phyloP scores from a whole-genome alignment of 2,888 invertebrate species.

The Ormyrus labotus region DNA sequence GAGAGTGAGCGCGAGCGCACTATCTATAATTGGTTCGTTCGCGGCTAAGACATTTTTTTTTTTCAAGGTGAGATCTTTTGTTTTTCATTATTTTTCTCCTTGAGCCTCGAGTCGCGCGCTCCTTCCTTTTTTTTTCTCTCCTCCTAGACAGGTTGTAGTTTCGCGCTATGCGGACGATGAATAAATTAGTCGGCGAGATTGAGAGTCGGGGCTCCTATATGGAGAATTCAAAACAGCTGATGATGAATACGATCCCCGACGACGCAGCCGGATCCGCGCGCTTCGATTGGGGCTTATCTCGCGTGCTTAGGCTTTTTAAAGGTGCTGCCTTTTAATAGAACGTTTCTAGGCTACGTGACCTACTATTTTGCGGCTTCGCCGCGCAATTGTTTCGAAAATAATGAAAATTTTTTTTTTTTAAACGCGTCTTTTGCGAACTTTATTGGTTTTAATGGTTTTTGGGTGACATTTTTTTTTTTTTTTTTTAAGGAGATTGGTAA shows the following conservation, averaged over 20 bases:
- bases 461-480: too few relatives aligned
- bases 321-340: constrained; percentile 33
- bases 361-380: constrained; percentile 10
- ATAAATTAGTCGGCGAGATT: constrained; percentile 16
- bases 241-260: neutral
- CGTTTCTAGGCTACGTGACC: neutral
- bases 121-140: neutral
- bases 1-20: neutral
- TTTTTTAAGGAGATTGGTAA: too few relatives aligned
- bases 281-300: constrained; percentile 26
- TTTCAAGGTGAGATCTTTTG: constrained; percentile 43
- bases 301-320: constrained; percentile 16
- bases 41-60: constrained; percentile 22
- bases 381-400: neutral
- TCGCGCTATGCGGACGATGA: neutral
- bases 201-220: neutral
- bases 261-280: neutral
- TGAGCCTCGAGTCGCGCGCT: neutral
- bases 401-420: too few relatives aligned
- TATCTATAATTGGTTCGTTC: constrained; percentile 53
- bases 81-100: constrained; percentile 29
- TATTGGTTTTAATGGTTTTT: too few relatives aligned
- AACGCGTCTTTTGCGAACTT: too few relatives aligned
- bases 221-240: constrained; percentile 15
- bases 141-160: neutral